Conservation (phyloP, 1,140 invertebrate species). For the Globodera rostochiensis region DNA sequence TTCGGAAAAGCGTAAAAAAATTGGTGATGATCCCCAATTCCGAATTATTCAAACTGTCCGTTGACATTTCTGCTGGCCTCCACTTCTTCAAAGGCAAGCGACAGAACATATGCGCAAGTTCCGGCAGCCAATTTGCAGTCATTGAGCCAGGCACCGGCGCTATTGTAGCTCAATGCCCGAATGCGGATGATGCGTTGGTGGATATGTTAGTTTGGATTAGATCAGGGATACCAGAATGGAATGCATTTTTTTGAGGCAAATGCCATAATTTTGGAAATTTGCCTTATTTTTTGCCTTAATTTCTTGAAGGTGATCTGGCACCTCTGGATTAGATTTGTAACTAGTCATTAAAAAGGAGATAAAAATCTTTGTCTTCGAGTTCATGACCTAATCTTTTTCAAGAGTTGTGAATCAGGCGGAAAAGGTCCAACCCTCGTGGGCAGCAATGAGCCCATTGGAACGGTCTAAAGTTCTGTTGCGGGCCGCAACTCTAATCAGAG, state of each 20-base stretch:
- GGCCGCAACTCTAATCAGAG: constrained; percentile 14
- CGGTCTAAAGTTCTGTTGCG: constrained; percentile 23
- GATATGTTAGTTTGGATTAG: neutral
- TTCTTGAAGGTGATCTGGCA: too few relatives aligned
- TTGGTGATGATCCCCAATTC: too few relatives aligned
- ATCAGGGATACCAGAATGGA: too few relatives aligned
- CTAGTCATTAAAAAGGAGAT: too few relatives aligned
- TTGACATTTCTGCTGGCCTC: neutral
- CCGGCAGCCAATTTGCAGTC: constrained; percentile 22
- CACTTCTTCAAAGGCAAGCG: constrained; percentile 19
- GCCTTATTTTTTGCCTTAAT: too few relatives aligned
- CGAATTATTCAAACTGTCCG: neutral
- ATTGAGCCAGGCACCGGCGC: constrained; percentile 30
- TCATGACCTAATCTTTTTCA: too few relatives aligned
- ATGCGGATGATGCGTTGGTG: constrained; percentile 18
- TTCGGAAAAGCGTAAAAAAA: too few relatives aligned
- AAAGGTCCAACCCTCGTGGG: neutral
- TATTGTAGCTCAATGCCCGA: constrained; percentile 10
- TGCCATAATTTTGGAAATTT: too few relatives aligned
- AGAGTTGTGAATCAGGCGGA: constrained; percentile 8
- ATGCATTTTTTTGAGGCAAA: too few relatives aligned
- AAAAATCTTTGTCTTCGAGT: too few relatives aligned
- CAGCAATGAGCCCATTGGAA: constrained; percentile 15
- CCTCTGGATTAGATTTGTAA: too few relatives aligned
- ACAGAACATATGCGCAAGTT: constrained; percentile 19